These are phyloP conservation scores for Acanthornis magna DNA, from an alignment of 2,797 vertebrate species.

Conservation along the genomic window DNA sequence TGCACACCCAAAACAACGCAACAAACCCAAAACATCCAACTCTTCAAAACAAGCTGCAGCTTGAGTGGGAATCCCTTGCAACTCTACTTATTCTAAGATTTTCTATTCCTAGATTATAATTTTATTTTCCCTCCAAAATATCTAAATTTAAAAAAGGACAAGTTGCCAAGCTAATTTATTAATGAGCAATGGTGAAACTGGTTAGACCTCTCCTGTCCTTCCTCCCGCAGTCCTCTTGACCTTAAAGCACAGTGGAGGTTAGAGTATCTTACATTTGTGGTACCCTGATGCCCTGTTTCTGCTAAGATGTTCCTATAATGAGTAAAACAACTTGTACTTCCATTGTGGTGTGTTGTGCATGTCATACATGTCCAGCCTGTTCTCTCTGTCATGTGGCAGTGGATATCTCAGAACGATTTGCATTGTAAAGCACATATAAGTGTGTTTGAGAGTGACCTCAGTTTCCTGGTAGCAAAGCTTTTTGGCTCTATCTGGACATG, in stretches of 20 bases:
- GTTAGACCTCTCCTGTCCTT: not conserved
- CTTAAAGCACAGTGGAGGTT: not conserved
- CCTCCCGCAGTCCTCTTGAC: not conserved
- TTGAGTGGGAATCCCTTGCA: not conserved
- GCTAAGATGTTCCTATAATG: not conserved
- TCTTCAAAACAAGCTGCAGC: not conserved
- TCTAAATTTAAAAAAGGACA: not conserved
- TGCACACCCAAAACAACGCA: not conserved
- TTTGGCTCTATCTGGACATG: not conserved
- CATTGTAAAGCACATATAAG: not conserved
- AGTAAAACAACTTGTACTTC: not conserved
- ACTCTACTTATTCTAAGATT: not conserved
- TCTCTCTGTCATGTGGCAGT: not conserved
- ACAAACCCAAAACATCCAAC: not conserved
- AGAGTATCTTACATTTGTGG: not conserved
- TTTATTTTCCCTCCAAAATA: not conserved
- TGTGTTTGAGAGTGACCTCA: not conserved
- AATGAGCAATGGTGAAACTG: not conserved
- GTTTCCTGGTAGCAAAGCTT: not conserved
- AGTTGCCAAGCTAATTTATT: not conserved
- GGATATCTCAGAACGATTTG: not conserved
- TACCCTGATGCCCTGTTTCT: not conserved
- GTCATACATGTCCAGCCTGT: not conserved
- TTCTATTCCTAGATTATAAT: not conserved
- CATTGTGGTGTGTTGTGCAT: not conserved